These are phyloP conservation scores for Labeo calbasu DNA, from an alignment of 2,797 vertebrate genomes.

Conservation along the genomic window DNA sequence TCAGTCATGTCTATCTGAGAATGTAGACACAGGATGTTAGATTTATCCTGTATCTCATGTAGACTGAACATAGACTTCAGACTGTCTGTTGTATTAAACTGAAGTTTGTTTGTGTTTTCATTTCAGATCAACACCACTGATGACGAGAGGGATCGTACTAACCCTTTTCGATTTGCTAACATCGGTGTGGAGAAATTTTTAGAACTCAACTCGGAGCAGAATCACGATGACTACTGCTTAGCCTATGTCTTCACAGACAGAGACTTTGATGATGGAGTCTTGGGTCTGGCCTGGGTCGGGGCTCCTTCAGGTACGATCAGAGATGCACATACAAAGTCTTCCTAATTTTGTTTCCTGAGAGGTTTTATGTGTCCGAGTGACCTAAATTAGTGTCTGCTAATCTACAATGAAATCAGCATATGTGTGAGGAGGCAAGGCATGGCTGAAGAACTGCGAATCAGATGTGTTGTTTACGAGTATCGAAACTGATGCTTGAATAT, in stretches of 20 bases:
- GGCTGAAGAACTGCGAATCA: neutral
- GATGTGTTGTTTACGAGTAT: slow-evolving; percentile 19
- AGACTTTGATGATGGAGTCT: slow-evolving; percentile 96
- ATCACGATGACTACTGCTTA: slow-evolving; percentile 97
- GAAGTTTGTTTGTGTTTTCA: neutral
- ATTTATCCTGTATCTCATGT: neutral
- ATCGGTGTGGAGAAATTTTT: slow-evolving; percentile 98
- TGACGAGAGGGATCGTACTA: slow-evolving; percentile 85
- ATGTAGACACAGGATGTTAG: neutral
- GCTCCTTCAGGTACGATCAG: slow-evolving; percentile 78
- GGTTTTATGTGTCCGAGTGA: neutral
- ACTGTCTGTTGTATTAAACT: neutral
- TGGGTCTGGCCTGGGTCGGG: slow-evolving; percentile 97
- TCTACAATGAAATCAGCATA: slow-evolving; percentile 45
- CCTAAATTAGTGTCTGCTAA: slow-evolving; percentile 12
- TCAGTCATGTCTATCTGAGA: neutral
- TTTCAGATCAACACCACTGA: slow-evolving; percentile 90
- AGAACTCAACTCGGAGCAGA: slow-evolving; percentile 97
- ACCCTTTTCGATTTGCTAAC: slow-evolving; percentile 96
- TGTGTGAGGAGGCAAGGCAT: slow-evolving; percentile 13
- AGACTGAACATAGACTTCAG: neutral
- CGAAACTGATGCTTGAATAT: slow-evolving; percentile 14
- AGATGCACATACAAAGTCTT: slow-evolving; percentile 4
- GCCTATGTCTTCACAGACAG: slow-evolving; percentile 98
- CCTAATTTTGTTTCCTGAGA: neutral